Conservation (phyloP, 2,797 vertebrate genomes). For the Taenioides sp. region DNA sequence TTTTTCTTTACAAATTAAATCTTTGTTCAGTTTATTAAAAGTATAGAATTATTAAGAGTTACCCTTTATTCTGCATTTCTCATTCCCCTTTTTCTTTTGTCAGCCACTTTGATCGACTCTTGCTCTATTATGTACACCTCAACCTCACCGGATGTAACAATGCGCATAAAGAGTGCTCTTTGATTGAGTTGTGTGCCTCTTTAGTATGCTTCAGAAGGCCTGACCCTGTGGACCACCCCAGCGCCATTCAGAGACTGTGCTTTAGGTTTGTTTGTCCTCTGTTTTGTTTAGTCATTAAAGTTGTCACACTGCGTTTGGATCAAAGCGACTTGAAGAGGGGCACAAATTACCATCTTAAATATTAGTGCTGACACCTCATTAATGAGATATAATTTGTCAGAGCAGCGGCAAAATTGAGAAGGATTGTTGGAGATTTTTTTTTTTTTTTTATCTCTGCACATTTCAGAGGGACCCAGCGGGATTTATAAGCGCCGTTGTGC, state of each 20-base stretch:
- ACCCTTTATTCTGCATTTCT: constrained; percentile 1
- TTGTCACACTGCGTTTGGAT: constrained; percentile 70
- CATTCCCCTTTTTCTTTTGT: constrained; percentile 17
- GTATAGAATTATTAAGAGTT: background rate
- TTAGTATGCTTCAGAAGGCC: constrained; percentile 49
- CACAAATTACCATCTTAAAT: constrained; percentile 59
- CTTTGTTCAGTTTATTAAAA: background rate
- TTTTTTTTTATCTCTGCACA: background rate
- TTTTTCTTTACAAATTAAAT: too few relatives aligned
- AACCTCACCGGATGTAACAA: constrained; percentile 44
- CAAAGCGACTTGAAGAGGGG: constrained; percentile 59
- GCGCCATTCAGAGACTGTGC: constrained; percentile 44
- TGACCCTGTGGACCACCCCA: constrained; percentile 40
- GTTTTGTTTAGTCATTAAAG: constrained; percentile 73
- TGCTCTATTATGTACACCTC: constrained; percentile 45
- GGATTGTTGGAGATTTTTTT: background rate
- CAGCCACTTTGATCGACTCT: constrained; percentile 51
- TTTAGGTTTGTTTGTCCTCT: constrained; percentile 68
- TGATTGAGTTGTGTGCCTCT: constrained; percentile 26
- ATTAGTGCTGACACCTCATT: constrained; percentile 61
- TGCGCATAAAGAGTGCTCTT: constrained; percentile 54
- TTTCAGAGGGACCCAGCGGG: background rate
- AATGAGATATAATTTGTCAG: constrained; percentile 55
- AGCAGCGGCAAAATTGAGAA: constrained; percentile 18
- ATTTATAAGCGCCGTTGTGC: background rate